A percentile compares a stretch with the other conserved stretches of the same genome.
Evolutionary conservation across 2,113 vertebrate species (phyloP).

Genomic region (Pachycephala philippinensis): DNA sequence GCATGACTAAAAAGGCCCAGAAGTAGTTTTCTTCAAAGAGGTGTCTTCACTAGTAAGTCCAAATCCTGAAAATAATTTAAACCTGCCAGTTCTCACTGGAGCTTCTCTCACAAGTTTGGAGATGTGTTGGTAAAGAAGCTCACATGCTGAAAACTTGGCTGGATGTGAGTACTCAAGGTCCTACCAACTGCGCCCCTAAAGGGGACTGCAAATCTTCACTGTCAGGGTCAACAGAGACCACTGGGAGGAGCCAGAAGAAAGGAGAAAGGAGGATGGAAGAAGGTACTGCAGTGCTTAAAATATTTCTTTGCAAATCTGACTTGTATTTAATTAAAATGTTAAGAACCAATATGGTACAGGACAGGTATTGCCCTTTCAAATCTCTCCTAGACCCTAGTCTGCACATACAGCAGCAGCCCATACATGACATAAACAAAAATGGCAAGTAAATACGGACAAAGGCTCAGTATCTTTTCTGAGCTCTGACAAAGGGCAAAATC

Average conservation of each 20-base stretch:
- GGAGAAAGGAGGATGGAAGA: background rate
- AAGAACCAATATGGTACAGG: background rate
- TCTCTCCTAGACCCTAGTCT: background rate
- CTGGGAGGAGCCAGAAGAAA: constrained; percentile 7
- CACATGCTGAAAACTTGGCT: background rate
- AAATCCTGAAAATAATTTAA: background rate
- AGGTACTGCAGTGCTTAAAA: background rate
- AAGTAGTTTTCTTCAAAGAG: background rate
- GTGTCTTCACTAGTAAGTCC: background rate
- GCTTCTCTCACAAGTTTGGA: background rate
- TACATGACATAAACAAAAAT: background rate
- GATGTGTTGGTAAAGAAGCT: background rate
- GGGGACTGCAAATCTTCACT: background rate
- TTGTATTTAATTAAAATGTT: background rate
- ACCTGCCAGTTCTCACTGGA: background rate
- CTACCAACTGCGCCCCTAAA: background rate
- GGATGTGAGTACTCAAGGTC: background rate
- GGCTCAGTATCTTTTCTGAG: background rate
- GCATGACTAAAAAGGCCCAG: background rate
- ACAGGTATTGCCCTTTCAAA: background rate
- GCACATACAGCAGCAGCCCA: background rate
- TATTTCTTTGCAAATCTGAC: background rate
- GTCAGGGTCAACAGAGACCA: background rate
- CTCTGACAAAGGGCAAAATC: background rate
- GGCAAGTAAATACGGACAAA: background rate